Evolutionary conservation across 2,797 vertebrate genomes (phyloP).

Genomic region (Darevskia nairensis): DNA sequence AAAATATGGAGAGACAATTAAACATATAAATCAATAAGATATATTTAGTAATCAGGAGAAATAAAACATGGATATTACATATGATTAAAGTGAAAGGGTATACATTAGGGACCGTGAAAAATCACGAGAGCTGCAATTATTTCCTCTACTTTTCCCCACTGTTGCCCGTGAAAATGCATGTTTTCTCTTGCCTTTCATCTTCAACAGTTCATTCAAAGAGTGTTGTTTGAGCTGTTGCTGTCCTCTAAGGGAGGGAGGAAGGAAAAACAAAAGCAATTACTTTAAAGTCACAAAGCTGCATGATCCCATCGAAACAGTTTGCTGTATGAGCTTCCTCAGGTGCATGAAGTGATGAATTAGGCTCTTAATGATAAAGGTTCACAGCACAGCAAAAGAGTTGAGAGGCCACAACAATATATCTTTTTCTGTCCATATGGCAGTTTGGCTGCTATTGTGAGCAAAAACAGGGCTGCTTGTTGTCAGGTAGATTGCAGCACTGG

Average conservation of each 20-base stretch:
- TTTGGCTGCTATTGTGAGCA: not conserved
- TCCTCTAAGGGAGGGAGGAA: not conserved
- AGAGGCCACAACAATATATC: not conserved
- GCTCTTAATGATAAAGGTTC: not conserved
- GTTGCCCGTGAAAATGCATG: not conserved
- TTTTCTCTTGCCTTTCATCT: not conserved
- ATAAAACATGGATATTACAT: not conserved
- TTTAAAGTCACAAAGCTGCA: not conserved
- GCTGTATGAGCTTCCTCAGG: not conserved
- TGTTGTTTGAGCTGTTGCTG: not conserved
- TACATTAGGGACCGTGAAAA: not conserved
- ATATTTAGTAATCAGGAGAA: not conserved
- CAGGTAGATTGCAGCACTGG: not conserved
- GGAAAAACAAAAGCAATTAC: not conserved
- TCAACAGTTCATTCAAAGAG: not conserved
- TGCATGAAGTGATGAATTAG: not conserved
- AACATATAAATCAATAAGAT: not conserved
- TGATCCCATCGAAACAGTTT: not conserved
- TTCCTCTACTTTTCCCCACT: not conserved
- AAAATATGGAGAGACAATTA: not conserved
- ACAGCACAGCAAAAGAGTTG: not conserved
- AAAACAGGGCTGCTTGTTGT: conserved; percentile 1
- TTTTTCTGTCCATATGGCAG: not conserved
- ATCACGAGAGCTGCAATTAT: not conserved
- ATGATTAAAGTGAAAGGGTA: not conserved